A percentile compares a stretch with the other conserved stretches of the same genome.
phyloP scores from a whole-genome alignment of 2,113 vertebrate species.

The Cromileptes altivelis region DNA sequence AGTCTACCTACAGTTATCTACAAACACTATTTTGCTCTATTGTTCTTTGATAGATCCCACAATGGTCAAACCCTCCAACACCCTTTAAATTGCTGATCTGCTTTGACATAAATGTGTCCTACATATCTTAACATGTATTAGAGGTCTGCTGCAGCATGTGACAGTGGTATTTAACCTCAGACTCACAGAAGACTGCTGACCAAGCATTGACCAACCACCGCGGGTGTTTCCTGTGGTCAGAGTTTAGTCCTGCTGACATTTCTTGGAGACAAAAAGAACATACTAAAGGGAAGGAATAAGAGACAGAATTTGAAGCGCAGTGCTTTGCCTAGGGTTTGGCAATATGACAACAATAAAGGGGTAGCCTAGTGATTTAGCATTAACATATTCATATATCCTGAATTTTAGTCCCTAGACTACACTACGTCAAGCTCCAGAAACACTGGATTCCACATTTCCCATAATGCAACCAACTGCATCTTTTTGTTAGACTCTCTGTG shows the following conservation, averaged over 20 bases:
- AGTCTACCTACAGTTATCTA: background rate
- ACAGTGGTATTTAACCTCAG: constrained; percentile 18
- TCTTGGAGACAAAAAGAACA: background rate
- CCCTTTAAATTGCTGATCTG: background rate
- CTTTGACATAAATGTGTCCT: background rate
- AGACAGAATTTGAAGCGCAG: background rate
- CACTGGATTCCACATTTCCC: background rate
- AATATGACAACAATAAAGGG: background rate
- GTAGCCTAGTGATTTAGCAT: background rate
- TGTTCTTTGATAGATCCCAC: background rate
- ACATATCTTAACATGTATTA: background rate
- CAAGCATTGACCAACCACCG: background rate
- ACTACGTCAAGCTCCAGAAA: background rate
- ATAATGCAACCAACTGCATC: background rate
- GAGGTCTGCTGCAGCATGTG: constrained; percentile 14
- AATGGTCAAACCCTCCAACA: background rate
- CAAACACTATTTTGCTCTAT: background rate
- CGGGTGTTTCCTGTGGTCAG: constrained; percentile 23
- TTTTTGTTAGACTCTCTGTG: background rate
- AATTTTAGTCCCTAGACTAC: no score
- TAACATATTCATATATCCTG: no score
- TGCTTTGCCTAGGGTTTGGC: background rate
- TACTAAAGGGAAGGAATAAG: background rate
- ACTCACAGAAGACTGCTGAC: constrained; percentile 19
- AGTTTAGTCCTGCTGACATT: background rate